A percentile compares a stretch with the other conserved stretches of the same genome.
These are phyloP conservation scores for Platygyra sinensis DNA, from an alignment of 64 coral and sea anemone species.

Conservation along the genomic window DNA sequence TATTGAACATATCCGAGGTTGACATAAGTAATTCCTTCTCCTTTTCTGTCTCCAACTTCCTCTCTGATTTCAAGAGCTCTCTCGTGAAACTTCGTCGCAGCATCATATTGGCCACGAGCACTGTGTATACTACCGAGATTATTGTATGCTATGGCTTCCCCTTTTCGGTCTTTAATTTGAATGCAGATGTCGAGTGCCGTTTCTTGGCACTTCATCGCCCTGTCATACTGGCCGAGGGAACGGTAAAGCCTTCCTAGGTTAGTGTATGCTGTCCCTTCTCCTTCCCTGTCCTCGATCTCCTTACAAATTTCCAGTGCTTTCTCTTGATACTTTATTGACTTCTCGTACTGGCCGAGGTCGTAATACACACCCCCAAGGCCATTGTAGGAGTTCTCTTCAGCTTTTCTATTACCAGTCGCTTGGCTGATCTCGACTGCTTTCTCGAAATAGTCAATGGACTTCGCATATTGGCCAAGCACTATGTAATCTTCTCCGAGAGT, in stretches of 20 bases:
- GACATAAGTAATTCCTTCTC: not conserved
- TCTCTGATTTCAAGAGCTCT: not conserved
- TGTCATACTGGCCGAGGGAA: not conserved
- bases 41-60: not conserved
- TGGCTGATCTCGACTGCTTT: not conserved
- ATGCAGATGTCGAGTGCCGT: not conserved
- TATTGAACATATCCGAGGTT: not conserved
- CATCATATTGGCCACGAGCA: constrained; percentile 1
- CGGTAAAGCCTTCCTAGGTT: not conserved
- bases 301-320: not conserved
- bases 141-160: not conserved
- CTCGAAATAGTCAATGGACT: not conserved
- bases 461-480: not conserved
- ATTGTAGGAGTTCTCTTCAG: not conserved
- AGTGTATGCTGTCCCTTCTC: not conserved
- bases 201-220: constrained; percentile 10
- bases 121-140: not conserved
- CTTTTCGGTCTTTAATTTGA: not conserved
- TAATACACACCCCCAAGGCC: not conserved
- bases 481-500: not conserved
- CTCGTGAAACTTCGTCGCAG: not conserved
- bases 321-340: constrained; percentile 2
- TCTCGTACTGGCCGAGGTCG: not conserved
- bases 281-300: not conserved
- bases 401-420: not conserved